phyloP scores from a whole-genome alignment of 2,888 invertebrate genomes.

The Chromoteleia sp. region DNA sequence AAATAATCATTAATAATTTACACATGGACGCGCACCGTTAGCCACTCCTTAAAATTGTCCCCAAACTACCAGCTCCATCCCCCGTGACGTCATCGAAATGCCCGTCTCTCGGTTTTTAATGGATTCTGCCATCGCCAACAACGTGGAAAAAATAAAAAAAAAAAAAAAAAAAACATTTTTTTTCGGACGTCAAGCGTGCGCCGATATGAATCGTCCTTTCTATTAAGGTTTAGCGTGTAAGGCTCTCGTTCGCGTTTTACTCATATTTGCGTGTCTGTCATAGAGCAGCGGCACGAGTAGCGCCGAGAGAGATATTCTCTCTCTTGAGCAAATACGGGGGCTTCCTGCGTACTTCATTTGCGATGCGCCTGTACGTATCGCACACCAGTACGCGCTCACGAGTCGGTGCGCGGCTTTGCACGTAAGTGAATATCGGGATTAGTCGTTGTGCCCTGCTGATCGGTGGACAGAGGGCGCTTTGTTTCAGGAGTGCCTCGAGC shows the following conservation, averaged over 20 bases:
- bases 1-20: too few relatives aligned
- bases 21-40: too few relatives aligned
- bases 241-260: slow-evolving; percentile 57
- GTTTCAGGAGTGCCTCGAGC: slow-evolving; percentile 80
- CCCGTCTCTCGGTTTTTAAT: slow-evolving; percentile 42
- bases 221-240: slow-evolving; percentile 58
- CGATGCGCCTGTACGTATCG: slow-evolving; percentile 42
- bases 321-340: slow-evolving; percentile 68
- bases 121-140: slow-evolving; percentile 38
- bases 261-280: slow-evolving; percentile 65
- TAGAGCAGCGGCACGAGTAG: slow-evolving; percentile 49
- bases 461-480: slow-evolving; percentile 80
- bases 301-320: slow-evolving; percentile 55
- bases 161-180: slow-evolving; percentile 28
- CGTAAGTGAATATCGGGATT: slow-evolving; percentile 75
- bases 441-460: slow-evolving; percentile 76
- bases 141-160: slow-evolving; percentile 18
- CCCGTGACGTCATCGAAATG: slow-evolving; percentile 17
- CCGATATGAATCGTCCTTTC: slow-evolving; percentile 47
- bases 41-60: slow-evolving; percentile 7
- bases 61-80: slow-evolving; percentile 4
- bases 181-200: slow-evolving; percentile 48
- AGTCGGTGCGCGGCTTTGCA: slow-evolving; percentile 48
- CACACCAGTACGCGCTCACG: slow-evolving; percentile 18
- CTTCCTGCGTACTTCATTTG: slow-evolving; percentile 66